Base-by-base conservation (phyloP, 2,797 vertebrate species). In the Naso thynnoides region DNA sequence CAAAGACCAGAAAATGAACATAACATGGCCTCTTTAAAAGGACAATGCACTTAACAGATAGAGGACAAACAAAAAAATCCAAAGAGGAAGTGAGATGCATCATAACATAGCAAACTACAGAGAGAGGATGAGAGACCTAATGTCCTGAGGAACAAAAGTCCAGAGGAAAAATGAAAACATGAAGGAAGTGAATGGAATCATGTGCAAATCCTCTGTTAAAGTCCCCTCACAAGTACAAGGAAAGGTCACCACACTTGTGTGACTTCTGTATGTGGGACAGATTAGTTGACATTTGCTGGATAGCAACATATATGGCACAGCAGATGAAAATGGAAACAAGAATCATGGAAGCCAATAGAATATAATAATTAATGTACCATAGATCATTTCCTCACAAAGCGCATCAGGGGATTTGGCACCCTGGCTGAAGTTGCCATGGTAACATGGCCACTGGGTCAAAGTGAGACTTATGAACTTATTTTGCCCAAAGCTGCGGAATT, bases 321-420 rank as follows among this genome's bases (percentile, higher is more conserved):
- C 53, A 15, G 54, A 59, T 26, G 58, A 41, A 71, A 70, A 71
- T 18, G 29, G 64, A 54, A 71, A 68, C 39, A 50, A 70, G 60
- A 60, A 67, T 57, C 75, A 84, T 73, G 33, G 70, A 73, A 75
- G 71, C 49, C 76, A 72, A 76, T 73, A 72, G 65, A 76, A 72
- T 27, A 62, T 31, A 63, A 55, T 39, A 67, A 73, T 78, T 62
- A 41, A 39, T 15, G 3, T 1, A 41, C 72, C 56, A 66, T 70
- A 77, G 73, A 82, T 85, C 50, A 76, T 73, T 71, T 70, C 53
- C 67, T 48, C 5, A 14, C 29, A 31, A 47, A 49, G 39, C 59
- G 52, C 58, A 60, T 48, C 6, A 1, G 42, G 57, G 63, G 44
- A 49, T 61, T 53, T 76, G 73, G 58, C 65, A 73, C 47, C 33